Evolutionary conservation across 2,888 invertebrate species (phyloP), one percentile per base, ranked within the genome.

Genomic region (Galerucella pusilla): DNA sequence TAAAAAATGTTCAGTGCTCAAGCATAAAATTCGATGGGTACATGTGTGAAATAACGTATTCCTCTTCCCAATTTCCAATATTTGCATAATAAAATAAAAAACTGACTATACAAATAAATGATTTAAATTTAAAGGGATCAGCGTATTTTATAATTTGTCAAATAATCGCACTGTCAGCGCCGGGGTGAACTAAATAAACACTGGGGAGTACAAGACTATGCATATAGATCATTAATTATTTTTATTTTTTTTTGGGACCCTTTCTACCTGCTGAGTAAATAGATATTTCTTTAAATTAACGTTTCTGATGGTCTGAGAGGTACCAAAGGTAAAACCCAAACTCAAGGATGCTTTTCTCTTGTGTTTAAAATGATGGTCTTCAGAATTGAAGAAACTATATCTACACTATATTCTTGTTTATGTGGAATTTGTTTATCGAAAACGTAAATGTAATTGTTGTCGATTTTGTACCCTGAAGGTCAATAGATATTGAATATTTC

Each of bases 201-300:
- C 79, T 68, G 68, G 10, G 71, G 45, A 67, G 64, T 75, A 73
- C 77, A 84, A 83, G 83, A 81, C 84, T 81, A 83, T 85, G 84
- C 85, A 85, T 85, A 85, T 84, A 85, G 83, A 85, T 85, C 83
- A 84, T 84, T 83, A 84, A 85, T 85, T 85, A 84, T 79, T 76
- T 77, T 68, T 66, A 46, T 78, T 57, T 59, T 73, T 59, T 73
- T 73, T 63, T 54, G 63, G 65, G 49, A 65, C 74, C 71, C 73
- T 79, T 79, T 76, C 73, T 79, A 79, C 78, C 78, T 78, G 78
- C 67, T 74, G 66, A 70, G 74, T 46, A 74, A 74, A 74, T 74
- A 74, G 66, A 66, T 49, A 70, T 66, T 49, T 52, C 61, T 66
- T 70, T 66, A 65, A 70, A 64, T 68, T 68, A 64, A 73, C 68